Evolutionary conservation across 2,113 vertebrate species (phyloP), one percentile per base, ranked within the genome.

Genomic region (Centrocercus urophasianus): DNA sequence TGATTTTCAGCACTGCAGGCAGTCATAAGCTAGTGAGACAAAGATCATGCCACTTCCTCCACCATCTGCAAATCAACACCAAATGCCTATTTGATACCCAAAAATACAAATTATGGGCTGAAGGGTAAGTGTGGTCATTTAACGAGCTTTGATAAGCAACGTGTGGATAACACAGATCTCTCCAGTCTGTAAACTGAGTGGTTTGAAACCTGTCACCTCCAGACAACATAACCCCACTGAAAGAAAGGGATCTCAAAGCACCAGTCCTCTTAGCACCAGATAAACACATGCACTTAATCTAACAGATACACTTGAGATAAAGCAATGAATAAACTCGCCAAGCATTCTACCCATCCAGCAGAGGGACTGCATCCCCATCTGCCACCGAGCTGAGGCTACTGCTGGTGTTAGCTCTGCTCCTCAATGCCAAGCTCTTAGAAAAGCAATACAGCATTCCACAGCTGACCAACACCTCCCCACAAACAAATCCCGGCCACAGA

Each of bases 131-230:
- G 15, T 11, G 47, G 56, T 8, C 13, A 2, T n/a, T 42, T 7
- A 18, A 15, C 19, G n/a, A 28, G 8, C 30, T 85, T 6, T 45
- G 54, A 54, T 32, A 66, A 1, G 6, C 6, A 27, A 21, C 8
- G 21, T 0, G 5, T 1, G 12, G 77, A 65, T 22, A 67, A 42
- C 2, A 7, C 0, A 1, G 2, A 10, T 6, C 27, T 40, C 40
- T 43, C 10, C 10, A 25, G 5, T 0, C 30, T 70, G 63, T 22
- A 70, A 13, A 24, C 0, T n/a, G 27, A n/a, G 18, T 47, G 25
- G n/a, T 16, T 36, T 43, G 54, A 77, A 79, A 77, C 11, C 2
- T 3, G 56, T 10, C 40, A 6, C 22, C 7, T n/a, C 54, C 83
- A 88, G 22, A 1, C 17, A 65, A 61, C 5, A 42, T 13, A 5